Conservation (phyloP, 2,797 vertebrate species). For the Myotis findleyi region DNA sequence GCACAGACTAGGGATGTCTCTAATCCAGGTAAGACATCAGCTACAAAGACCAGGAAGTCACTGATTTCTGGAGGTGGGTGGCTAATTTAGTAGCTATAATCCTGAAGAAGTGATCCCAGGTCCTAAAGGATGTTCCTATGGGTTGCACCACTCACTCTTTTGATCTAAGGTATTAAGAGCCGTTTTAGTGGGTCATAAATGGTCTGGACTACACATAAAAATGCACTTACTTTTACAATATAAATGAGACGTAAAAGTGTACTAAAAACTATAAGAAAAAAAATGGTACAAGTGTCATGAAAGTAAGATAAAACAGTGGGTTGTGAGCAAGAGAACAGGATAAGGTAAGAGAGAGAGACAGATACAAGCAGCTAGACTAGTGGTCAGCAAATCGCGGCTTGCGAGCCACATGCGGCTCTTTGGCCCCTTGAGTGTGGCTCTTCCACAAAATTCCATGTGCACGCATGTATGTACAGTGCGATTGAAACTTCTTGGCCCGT, state of each 20-base stretch:
- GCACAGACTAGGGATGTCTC: neutral
- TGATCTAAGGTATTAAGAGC: neutral
- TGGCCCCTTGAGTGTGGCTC: too few species aligned
- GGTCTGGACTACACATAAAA: neutral
- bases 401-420: too few species aligned
- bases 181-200: neutral
- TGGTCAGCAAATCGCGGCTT: too few species aligned
- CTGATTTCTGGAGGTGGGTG: neutral
- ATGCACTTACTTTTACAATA: neutral
- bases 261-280: neutral
- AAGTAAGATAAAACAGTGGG: neutral
- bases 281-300: neutral
- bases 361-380: neutral
- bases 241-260: neutral
- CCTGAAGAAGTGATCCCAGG: neutral
- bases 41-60: neutral
- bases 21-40: neutral
- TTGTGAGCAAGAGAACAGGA: neutral
- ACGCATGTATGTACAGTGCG: accelerated
- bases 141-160: neutral
- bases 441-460: too few species aligned
- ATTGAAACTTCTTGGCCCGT: too few species aligned
- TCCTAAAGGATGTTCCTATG: neutral
- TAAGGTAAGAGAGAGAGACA: neutral
- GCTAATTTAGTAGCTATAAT: neutral